Percentiles rank a stretch among this genome's conserved stretches.
Conservation (phyloP, 2,113 vertebrate species). For the Phaethornis superciliosus region DNA sequence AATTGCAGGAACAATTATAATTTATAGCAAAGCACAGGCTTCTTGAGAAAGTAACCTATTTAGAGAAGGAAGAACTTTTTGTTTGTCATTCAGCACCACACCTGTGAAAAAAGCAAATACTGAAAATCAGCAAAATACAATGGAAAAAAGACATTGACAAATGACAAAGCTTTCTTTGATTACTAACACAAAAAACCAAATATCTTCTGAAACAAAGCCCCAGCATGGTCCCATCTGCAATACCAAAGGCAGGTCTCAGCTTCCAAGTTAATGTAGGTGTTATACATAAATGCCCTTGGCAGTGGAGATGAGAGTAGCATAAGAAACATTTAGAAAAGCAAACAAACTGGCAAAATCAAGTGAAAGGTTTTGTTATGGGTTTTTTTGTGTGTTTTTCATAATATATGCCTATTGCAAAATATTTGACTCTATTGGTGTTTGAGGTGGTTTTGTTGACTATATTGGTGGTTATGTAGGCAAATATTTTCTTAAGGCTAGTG, state of each 20-base stretch:
- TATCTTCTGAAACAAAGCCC: conserved; percentile 37
- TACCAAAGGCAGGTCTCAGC: not conserved
- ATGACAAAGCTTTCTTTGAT: conserved; percentile 55
- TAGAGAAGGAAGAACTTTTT: conserved; percentile 22
- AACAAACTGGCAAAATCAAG: conserved; percentile 47
- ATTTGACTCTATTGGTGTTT: not conserved
- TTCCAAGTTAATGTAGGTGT: conserved; percentile 37
- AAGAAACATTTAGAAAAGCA: conserved; percentile 50
- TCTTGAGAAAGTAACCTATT: not conserved
- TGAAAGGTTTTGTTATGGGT: not conserved
- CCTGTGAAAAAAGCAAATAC: conserved; percentile 32
- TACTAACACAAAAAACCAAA: conserved; percentile 59
- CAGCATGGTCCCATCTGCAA: not conserved
- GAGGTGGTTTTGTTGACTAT: too few relatives aligned
- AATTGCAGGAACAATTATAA: not conserved
- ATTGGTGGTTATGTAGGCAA: not conserved
- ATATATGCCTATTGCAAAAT: not conserved
- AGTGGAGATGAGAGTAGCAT: conserved; percentile 31
- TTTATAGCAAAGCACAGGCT: not conserved
- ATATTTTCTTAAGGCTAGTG: not conserved
- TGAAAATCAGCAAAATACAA: conserved; percentile 47
- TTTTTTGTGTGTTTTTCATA: not conserved
- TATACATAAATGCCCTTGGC: conserved; percentile 42
- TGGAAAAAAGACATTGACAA: conserved; percentile 40
- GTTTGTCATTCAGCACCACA: conserved; percentile 30